phyloP scores from a whole-genome alignment of 2,113 vertebrate genomes.

The Anser cygnoides region DNA sequence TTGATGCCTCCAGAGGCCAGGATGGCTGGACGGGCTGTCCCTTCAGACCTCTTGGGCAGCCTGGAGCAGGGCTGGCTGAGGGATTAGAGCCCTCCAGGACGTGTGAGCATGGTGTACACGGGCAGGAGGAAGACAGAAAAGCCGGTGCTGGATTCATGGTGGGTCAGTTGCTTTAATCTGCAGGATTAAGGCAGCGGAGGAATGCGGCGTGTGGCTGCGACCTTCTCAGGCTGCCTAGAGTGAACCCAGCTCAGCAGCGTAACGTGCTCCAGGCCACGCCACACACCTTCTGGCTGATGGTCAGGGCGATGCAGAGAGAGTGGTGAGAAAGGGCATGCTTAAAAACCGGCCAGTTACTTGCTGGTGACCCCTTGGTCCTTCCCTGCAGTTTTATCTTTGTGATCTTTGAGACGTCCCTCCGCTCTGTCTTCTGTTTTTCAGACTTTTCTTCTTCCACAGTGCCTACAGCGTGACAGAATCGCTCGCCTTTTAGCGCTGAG shows the following conservation, averaged over 20 bases:
- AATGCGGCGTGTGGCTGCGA: conserved; percentile 42
- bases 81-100: neutral
- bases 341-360: neutral
- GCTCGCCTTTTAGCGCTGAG: neutral
- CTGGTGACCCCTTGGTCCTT: neutral
- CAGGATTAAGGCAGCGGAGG: conserved; percentile 61
- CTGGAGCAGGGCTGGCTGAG: neutral
- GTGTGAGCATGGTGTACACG: neutral
- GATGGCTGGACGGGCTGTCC: neutral
- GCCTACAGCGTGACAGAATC: neutral
- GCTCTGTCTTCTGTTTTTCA: neutral
- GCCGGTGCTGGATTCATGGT: conserved; percentile 40
- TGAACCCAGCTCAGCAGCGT: conserved; percentile 51
- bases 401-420: neutral
- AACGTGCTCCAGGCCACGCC: neutral
- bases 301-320: neutral
- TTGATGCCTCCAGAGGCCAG: rapidly evolving
- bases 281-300: neutral
- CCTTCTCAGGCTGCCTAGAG: conserved; percentile 39
- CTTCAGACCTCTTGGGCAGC: neutral
- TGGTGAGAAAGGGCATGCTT: neutral
- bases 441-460: neutral
- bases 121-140: conserved; percentile 33
- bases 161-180: conserved; percentile 63
- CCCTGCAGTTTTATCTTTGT: neutral